Base-by-base conservation (phyloP, 1,140 invertebrate species). In the Leptoteleia sp. region DNA sequence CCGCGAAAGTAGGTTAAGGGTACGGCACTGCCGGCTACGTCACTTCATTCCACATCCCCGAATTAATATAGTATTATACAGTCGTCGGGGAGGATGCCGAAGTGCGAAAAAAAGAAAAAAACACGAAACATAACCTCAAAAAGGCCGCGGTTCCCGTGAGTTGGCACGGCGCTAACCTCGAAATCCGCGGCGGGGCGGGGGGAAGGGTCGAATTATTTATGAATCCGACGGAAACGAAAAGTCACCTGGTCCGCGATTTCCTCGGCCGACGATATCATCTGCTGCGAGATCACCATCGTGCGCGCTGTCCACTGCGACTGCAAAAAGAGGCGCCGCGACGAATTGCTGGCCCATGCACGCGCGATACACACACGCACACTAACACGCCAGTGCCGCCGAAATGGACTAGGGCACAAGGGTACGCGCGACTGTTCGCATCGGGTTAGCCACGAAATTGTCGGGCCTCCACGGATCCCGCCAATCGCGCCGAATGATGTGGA, bases 201-300 rank as follows among this genome's bases (percentile, higher is more conserved):
- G 4, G 35, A 13, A 31, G 22, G 31, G 50, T 16, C 11, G 29
- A n/a, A 7, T 29, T 29, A n/a, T n/a, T n/a, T n/a, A n/a, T n/a
- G n/a, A n/a, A n/a, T n/a, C n/a, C n/a, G n/a, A n/a, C 27, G 8
- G 27, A 29, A 16, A 11, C 1, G n/a, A n/a, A 35, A 25, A 84
- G 77, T 92, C 92, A 98, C 97, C 94, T 97, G 95, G 90, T 99
- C 97, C 59, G 96, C 96, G 82, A 97, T 91, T 90, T 98, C 97
- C 91, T 99, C 97, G 35, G 96, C 96, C 86, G 93, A 96, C 65
- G 95, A 93, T 83, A 98, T 91, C 84, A 97, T 93, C 92, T 97
- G 95, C 89, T 94, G 95, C 88, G 95, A 94, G 90, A 93, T 92
- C 91, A 93, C 93, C 94, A 95, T 96, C 90, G 92, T 93, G 83